Evolutionary conservation across 92 coral and sea anemone species (phyloP).

Genomic region (Phenganax stokvisi): DNA sequence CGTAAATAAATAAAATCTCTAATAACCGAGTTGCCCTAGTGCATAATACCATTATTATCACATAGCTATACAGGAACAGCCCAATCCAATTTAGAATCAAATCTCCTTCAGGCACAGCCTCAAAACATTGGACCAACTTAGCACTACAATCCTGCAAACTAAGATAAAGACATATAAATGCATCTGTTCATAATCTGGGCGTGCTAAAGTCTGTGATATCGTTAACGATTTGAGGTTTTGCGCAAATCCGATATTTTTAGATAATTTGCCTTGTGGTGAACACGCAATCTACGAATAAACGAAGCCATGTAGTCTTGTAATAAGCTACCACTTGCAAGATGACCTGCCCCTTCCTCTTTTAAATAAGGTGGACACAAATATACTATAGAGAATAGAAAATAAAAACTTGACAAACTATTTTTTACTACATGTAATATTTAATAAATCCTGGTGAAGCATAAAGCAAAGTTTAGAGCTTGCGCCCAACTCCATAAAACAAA

Average conservation of each 20-base stretch:
- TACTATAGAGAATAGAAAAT: no score
- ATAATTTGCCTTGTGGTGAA: slow-evolving; percentile 8
- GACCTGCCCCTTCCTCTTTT: neutral
- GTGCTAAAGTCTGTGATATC: neutral
- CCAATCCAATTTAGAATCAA: no score
- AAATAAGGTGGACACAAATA: no score
- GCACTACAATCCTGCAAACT: no score
- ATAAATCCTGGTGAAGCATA: no score
- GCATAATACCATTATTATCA: neutral
- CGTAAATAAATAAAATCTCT: neutral
- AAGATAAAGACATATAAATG: no score
- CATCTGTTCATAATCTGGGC: neutral
- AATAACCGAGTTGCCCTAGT: slow-evolving; percentile 1
- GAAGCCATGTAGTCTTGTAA: neutral
- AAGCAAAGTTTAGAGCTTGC: no score
- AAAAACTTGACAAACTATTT: no score
- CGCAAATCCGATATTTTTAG: slow-evolving; percentile 10
- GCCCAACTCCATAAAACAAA: neutral
- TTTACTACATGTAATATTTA: no score
- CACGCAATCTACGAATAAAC: slow-evolving; percentile 17
- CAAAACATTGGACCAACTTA: neutral
- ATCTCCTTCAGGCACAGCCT: neutral
- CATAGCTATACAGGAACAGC: no score
- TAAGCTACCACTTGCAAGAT: neutral
- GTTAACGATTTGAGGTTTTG: neutral